Base-by-base conservation (phyloP, 2,113 vertebrate species). In the Epinephelus cyanopodus region DNA sequence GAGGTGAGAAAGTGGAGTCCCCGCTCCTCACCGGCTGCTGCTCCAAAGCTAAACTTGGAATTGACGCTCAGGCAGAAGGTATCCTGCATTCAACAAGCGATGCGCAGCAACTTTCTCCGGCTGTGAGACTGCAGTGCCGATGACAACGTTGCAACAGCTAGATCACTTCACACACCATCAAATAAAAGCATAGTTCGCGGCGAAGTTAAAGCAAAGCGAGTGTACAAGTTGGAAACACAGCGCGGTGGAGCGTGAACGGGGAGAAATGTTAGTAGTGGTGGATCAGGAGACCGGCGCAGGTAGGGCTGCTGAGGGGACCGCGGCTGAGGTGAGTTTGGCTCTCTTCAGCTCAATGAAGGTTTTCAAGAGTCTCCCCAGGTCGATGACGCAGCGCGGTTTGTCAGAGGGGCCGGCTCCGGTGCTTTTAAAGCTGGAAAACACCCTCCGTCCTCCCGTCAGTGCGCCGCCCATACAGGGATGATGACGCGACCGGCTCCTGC, bases 391-490 rank as follows among this genome's bases (percentile, higher is more conserved):
- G 94, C 91, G 94, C 93, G 87, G 74, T 92, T 92, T 95, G 89
- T 95, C 91, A 92, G 82, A 95, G 92, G 91, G 92, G 93, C 91
- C 86, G 93, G 91, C 95, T 93, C 89, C 95, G 88, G 95, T 94
- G 95, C 95, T 97, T 98, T 97, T 98, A 98, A 98, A 97, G 95
- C 96, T 96, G 97, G 97, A 97, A 97, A 98, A 97, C 95, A 96
- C 97, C 95, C 90, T 94, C 90, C 90, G 91, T 89, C 88, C 94
- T 90, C 79, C 81, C 14, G 74, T 86, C 90, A 50, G 92, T 83
- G 95, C 95, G 86, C 97, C 96, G 96, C 97, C 96, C 96, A 95
- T 93, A 81, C 87, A 81, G 62, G 82, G 90, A 91, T 98, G 90
- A 91, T 98, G 96, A 97, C 96, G 96, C 96, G 92, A 86, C 92